A percentile compares a stretch with the other conserved stretches of the same genome.
phyloP scores from a whole-genome alignment of 2,888 invertebrate genomes.

The Tridacna gigas region DNA sequence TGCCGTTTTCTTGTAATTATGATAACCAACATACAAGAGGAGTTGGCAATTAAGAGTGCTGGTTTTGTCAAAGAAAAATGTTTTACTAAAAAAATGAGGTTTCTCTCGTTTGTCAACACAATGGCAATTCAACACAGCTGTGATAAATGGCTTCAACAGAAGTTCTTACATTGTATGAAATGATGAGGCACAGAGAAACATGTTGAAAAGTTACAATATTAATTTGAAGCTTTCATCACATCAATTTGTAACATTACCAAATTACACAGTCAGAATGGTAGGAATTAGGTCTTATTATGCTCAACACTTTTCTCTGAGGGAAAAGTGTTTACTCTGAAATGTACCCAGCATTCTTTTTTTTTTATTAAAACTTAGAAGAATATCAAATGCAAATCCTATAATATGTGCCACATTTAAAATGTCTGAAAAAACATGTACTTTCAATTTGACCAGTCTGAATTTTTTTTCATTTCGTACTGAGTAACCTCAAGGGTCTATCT shows the following conservation, averaged over 20 bases:
- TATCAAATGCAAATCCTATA: no score
- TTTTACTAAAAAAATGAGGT: no score
- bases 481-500: no score
- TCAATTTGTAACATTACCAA: conserved; percentile 35
- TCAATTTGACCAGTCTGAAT: background rate
- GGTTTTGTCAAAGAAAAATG: no score
- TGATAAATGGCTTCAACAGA: background rate
- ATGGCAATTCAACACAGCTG: conserved; percentile 17
- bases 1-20: no score
- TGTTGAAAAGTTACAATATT: conserved; percentile 10
- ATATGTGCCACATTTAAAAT: background rate
- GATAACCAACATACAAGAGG: no score
- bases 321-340: background rate
- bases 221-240: conserved; percentile 45
- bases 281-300: conserved; percentile 6
- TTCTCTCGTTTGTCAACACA: conserved; percentile 19
- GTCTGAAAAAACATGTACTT: background rate
- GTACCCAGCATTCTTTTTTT: no score
- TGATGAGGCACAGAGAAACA: background rate
- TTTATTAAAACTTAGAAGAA: no score
- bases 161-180: background rate
- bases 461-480: background rate
- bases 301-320: background rate
- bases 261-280: conserved; percentile 17
- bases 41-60: no score